Percentiles rank a stretch among this genome's conserved stretches.
Evolutionary conservation across 2,888 invertebrate species (phyloP).

Genomic region (Scaptomyza tumidula): DNA sequence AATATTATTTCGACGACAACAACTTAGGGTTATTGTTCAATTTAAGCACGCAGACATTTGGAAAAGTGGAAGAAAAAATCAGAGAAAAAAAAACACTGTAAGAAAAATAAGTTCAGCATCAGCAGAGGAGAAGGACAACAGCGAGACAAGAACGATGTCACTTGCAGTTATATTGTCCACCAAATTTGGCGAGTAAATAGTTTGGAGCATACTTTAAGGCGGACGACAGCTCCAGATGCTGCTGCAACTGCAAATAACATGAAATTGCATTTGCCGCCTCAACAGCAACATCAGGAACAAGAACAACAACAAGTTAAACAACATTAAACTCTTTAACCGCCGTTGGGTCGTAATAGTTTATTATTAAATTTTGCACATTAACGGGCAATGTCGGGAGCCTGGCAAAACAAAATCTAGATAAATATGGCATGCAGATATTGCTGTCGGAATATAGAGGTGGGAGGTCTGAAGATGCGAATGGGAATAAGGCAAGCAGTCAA

Average conservation of each 20-base stretch:
- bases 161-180: constrained; percentile 59
- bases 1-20: constrained; percentile 79
- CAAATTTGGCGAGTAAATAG: constrained; percentile 61
- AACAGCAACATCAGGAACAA: constrained; percentile 17
- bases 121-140: constrained; percentile 38
- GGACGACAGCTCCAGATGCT: constrained; percentile 15
- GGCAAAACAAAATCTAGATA: constrained; percentile 77
- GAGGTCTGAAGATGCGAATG: background rate
- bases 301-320: constrained; percentile 29
- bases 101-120: constrained; percentile 29
- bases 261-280: constrained; percentile 47
- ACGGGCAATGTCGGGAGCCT: constrained; percentile 44
- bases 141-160: constrained; percentile 41
- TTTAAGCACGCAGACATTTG: constrained; percentile 73
- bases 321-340: constrained; percentile 73
- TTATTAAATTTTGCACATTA: constrained; percentile 79
- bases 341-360: constrained; percentile 67
- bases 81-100: background rate
- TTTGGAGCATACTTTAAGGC: constrained; percentile 61
- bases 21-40: constrained; percentile 80
- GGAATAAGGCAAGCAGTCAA: constrained; percentile 52
- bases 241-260: constrained; percentile 45
- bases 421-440: constrained; percentile 65
- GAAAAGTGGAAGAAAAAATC: constrained; percentile 54
- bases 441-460: background rate